Evolutionary conservation across 1,140 invertebrate genomes (phyloP), one percentile per base, ranked within the genome.

Genomic region (Eupristina koningsbergeri): DNA sequence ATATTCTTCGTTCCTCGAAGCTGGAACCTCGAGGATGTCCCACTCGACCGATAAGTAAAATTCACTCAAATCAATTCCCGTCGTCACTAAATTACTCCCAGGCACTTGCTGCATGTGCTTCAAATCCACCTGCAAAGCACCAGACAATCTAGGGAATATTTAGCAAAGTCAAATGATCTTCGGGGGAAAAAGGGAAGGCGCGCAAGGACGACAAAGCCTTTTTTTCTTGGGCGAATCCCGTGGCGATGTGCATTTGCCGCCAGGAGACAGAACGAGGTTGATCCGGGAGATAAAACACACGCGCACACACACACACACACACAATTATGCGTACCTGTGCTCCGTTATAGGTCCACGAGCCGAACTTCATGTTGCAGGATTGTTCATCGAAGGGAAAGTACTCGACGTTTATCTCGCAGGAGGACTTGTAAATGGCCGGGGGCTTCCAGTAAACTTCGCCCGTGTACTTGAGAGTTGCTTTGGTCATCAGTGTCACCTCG

Each of bases 21-120:
- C 97, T 67, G 98, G 98, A 75, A 99, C 98, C 93, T 98, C 97
- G 75, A 99, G 94, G 88, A 99, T 98, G 92, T 99, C 99, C 99
- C 99, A 99, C 93, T 99, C 99, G 17, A 99, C 98, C 36, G 97
- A 99, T 93, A 97, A 97, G 92, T 99, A 99, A 93, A 98, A 99
- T 90, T 99, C 98, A 50, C 96, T 97, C 69, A 99, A 94, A 91
- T 99, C 98, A 36, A 99, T 97, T 36, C 98, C 96, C 50, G 97
- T 95, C 86, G 97, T 95, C 36, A 98, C 97, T 29, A 97, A 94
- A 89, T 97, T 97, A 86, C 96, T 96, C 67, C 96, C 96, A 84
- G 94, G 94, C 86, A 95, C 95, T 92, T 98, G 97, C 88, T 98
- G 97, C 94, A 98, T 97, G 90, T 98, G 97, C 80, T 97, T 94